phyloP scores from a whole-genome alignment of 2,113 vertebrate genomes.

The Ceuthmochares aereus region DNA sequence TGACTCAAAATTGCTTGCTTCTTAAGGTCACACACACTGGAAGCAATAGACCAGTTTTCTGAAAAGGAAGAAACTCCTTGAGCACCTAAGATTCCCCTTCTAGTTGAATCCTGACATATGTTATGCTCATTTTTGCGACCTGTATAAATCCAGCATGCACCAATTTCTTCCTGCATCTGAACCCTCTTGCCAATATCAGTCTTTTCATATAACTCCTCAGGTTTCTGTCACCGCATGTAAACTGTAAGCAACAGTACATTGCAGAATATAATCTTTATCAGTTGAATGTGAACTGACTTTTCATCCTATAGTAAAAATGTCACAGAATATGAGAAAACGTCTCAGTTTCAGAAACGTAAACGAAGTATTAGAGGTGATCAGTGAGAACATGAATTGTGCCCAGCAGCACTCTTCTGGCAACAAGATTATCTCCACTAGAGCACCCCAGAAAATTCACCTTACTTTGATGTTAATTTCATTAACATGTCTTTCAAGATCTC shows the following conservation, averaged over 20 bases:
- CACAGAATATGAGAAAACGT: background rate
- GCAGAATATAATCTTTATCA: rapidly evolving
- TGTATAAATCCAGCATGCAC: background rate
- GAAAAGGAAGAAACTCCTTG: background rate
- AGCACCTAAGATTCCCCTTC: background rate
- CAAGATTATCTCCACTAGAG: background rate
- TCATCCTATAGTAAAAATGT: background rate
- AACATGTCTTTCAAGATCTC: background rate
- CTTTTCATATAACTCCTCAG: background rate
- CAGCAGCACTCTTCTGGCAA: background rate
- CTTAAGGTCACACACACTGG: background rate
- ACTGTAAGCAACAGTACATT: rapidly evolving
- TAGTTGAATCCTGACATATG: background rate
- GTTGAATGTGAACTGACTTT: background rate
- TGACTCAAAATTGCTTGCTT: background rate
- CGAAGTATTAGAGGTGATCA: background rate
- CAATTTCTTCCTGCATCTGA: background rate
- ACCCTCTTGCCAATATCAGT: background rate
- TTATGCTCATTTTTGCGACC: background rate
- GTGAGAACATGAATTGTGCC: background rate
- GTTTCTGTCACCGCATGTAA: background rate
- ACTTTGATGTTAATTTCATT: background rate
- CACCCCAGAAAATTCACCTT: background rate
- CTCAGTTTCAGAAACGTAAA: background rate
- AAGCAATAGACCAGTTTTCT: background rate